Evolutionary conservation across 1,140 invertebrate genomes (phyloP).

Genomic region (Oreohelix idahoensis): DNA sequence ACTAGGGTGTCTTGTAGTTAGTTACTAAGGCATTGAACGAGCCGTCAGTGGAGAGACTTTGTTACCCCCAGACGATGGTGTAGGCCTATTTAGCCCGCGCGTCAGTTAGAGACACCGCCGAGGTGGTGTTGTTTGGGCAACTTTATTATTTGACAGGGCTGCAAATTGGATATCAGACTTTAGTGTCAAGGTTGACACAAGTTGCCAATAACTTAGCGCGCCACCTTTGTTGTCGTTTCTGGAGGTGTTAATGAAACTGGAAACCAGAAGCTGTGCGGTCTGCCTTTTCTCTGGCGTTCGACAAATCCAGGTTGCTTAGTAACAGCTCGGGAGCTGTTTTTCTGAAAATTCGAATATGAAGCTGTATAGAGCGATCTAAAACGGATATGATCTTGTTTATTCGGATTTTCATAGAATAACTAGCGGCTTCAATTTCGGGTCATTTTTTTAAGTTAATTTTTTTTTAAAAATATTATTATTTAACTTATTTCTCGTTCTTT

Average conservation of each 20-base stretch:
- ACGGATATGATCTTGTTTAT: too few relatives aligned
- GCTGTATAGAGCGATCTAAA: too few relatives aligned
- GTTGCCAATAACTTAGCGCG: neutral
- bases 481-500: too few relatives aligned
- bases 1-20: neutral
- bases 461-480: too few relatives aligned
- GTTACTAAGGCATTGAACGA: neutral
- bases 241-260: constrained; percentile 2
- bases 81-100: neutral
- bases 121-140: neutral
- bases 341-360: too few relatives aligned
- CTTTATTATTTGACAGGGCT: constrained; percentile 4
- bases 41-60: neutral
- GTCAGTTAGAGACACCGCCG: too few relatives aligned
- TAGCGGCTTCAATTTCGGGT: too few relatives aligned
- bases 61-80: neutral
- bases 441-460: too few relatives aligned
- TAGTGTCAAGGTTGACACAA: neutral
- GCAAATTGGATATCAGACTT: constrained; percentile 9
- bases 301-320: neutral
- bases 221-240: neutral
- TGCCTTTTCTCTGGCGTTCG: neutral
- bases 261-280: neutral
- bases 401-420: too few relatives aligned
- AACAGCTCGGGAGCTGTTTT: neutral